Evolutionary conservation across 1,140 invertebrate genomes (phyloP).

Genomic region (Cotesia vestalis): DNA sequence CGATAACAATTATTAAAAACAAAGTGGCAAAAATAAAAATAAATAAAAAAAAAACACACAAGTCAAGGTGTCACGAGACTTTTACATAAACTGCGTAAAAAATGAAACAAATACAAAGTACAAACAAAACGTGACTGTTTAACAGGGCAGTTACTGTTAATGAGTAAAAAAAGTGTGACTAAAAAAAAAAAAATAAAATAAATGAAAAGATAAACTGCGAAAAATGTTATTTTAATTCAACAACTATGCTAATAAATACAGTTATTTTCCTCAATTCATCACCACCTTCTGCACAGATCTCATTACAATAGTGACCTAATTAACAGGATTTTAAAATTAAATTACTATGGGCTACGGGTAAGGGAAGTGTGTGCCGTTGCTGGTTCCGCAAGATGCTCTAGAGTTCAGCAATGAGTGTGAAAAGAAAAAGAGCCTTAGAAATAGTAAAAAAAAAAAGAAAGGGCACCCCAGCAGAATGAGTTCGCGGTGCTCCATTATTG

Average conservation of each 20-base stretch:
- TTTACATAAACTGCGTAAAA: no score
- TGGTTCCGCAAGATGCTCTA: slow-evolving; percentile 36
- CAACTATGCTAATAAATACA: neutral
- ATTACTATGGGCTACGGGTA: slow-evolving; percentile 42
- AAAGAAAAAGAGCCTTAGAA: slow-evolving; percentile 5
- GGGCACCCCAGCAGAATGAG: neutral
- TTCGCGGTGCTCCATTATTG: slow-evolving; percentile 36
- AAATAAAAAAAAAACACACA: no score
- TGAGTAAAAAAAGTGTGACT: slow-evolving; percentile 2
- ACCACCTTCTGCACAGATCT: neutral
- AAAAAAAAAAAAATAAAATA: no score
- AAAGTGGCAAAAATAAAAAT: no score
- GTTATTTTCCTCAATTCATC: slow-evolving; percentile 6
- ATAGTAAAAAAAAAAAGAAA: neutral
- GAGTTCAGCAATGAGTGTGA: slow-evolving; percentile 12
- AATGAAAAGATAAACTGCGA: no score
- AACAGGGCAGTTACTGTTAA: neutral
- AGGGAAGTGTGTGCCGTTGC: neutral
- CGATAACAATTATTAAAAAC: no score
- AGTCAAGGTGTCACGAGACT: no score
- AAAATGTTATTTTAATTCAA: neutral
- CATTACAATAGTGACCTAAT: slow-evolving; percentile 43
- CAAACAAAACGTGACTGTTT: neutral
- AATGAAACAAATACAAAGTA: neutral
- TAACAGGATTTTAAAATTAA: slow-evolving; percentile 57